These are phyloP conservation scores for Drosophila yooni DNA, from an alignment of 2,888 invertebrate genomes.

Conservation along the genomic window DNA sequence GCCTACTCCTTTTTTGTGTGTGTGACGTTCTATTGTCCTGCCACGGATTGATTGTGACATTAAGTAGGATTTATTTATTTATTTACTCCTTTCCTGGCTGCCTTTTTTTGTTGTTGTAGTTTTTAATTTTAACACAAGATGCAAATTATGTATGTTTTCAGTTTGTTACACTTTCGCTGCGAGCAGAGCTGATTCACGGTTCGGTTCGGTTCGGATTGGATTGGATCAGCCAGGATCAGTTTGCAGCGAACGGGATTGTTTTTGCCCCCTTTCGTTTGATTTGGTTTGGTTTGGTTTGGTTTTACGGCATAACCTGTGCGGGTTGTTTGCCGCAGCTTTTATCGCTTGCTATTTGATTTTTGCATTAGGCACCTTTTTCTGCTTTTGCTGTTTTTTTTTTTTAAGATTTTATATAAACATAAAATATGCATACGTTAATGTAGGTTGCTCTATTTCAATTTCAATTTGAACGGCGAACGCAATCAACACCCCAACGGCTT, in stretches of 20 bases:
- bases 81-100: conserved; percentile 69
- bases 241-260: neutral
- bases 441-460: conserved; percentile 28
- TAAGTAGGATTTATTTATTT: conserved; percentile 84
- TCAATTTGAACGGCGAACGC: conserved; percentile 23
- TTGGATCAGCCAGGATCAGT: conserved; percentile 17
- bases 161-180: conserved; percentile 52
- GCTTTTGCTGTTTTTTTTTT: conserved; percentile 12
- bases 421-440: conserved; percentile 36
- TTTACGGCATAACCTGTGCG: conserved; percentile 35
- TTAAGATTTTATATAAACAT: conserved; percentile 59
- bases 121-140: conserved; percentile 70
- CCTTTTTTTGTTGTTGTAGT: conserved; percentile 35
- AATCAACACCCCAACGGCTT: conserved; percentile 41
- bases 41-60: conserved; percentile 83
- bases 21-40: conserved; percentile 50
- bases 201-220: conserved; percentile 18
- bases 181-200: conserved; percentile 10
- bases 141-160: conserved; percentile 78
- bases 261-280: neutral
- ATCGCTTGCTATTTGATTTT: conserved; percentile 51
- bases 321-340: conserved; percentile 66
- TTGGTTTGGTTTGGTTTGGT: neutral
- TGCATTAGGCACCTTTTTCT: conserved; percentile 37
- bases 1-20: conserved; percentile 43